These are phyloP conservation scores for human (Homo sapiens) DNA, from an alignment of 2,113 vertebrate species.

Conservation along the genomic window DNA sequence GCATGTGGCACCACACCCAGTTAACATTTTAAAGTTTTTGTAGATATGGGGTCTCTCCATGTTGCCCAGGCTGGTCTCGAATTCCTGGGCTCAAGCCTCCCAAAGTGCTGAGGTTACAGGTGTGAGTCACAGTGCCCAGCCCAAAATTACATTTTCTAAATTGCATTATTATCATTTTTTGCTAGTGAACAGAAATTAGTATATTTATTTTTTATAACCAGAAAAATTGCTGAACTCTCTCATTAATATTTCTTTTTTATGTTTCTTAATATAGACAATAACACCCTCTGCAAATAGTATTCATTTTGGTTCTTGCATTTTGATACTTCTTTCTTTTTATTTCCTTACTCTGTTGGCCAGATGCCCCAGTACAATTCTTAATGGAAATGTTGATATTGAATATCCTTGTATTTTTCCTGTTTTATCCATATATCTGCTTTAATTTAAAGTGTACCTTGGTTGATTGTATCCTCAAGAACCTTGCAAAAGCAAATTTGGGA, in stretches of 20 bases:
- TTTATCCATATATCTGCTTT: background rate
- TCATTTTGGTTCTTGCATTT: background rate
- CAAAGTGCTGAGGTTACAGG: no score
- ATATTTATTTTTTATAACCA: background rate
- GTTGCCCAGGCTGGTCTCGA: no score
- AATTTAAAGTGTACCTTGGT: background rate
- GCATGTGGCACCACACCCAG: no score
- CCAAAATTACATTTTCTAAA: background rate
- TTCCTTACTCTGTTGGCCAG: background rate
- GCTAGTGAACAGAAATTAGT: background rate
- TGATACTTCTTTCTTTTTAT: background rate
- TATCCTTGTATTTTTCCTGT: background rate
- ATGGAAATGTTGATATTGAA: background rate
- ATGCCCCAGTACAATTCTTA: background rate
- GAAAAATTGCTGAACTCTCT: background rate
- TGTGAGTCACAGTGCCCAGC: no score
- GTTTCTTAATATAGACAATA: background rate
- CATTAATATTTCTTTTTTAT: background rate
- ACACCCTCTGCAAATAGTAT: background rate
- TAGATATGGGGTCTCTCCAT: no score
- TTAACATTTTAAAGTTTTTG: no score
- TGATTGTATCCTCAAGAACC: background rate
- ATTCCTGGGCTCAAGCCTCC: no score
- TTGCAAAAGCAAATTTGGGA: background rate
- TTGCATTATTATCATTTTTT: background rate